phyloP scores from a whole-genome alignment of 2,113 vertebrate genomes.

The Xiphias gladius region DNA sequence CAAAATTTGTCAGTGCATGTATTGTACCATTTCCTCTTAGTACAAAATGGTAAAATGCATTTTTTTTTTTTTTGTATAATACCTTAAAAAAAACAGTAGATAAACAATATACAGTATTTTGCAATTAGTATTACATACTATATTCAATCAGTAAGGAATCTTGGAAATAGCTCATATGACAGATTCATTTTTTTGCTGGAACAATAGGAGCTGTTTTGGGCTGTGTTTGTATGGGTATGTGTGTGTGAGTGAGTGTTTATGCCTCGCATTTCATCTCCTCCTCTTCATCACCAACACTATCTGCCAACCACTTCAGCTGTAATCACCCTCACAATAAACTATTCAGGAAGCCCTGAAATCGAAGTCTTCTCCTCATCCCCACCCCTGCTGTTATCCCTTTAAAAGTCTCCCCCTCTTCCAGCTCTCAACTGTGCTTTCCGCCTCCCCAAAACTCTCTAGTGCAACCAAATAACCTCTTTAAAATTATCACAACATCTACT shows the following conservation, averaged over 20 bases:
- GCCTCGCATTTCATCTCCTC: neutral
- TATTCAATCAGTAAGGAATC: neutral
- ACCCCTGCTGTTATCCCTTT: slow-evolving; percentile 50
- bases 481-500: slow-evolving; percentile 60
- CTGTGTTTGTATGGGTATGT: neutral
- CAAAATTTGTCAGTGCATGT: neutral
- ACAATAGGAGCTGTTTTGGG: neutral
- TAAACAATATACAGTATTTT: neutral
- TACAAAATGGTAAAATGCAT: neutral
- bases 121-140: neutral
- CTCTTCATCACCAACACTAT: slow-evolving; percentile 1
- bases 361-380: slow-evolving; percentile 33
- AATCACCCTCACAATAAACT: slow-evolving; percentile 57
- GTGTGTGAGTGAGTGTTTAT: neutral
- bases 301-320: slow-evolving; percentile 31
- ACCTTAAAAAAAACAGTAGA: neutral
- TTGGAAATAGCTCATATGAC: neutral
- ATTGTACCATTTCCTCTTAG: neutral
- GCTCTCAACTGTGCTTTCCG: neutral
- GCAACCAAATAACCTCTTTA: slow-evolving; percentile 55
- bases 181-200: neutral
- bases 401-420: neutral
- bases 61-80: neutral
- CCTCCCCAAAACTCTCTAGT: slow-evolving; percentile 46
- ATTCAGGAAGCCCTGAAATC: slow-evolving; percentile 63